Conservation (phyloP, 2,888 invertebrate species). For the Subacronicta megacephala region DNA sequence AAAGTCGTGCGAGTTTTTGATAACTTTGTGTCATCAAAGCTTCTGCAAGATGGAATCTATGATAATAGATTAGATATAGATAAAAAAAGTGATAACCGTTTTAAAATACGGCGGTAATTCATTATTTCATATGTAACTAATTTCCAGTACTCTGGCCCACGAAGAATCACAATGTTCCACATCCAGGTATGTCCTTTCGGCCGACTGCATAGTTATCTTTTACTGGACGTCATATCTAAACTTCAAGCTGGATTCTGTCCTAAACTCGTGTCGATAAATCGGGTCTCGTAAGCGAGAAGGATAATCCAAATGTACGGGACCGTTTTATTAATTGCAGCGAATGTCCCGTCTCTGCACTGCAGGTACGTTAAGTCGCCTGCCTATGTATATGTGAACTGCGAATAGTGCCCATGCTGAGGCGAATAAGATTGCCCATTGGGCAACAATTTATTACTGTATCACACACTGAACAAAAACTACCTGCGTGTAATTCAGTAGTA, state of each 20-base stretch:
- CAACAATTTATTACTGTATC: too few relatives aligned
- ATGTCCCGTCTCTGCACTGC: slow-evolving; percentile 47
- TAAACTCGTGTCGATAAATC: slow-evolving; percentile 64
- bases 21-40: too few relatives aligned
- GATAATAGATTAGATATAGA: too few relatives aligned
- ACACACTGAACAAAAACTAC: too few relatives aligned
- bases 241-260: slow-evolving; percentile 47
- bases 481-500: too few relatives aligned
- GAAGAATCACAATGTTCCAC: too few relatives aligned
- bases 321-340: slow-evolving; percentile 67
- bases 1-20: too few relatives aligned
- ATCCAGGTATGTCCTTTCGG: background rate
- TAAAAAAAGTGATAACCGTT: too few relatives aligned
- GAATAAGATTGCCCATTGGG: background rate
- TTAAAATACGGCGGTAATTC: too few relatives aligned
- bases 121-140: too few relatives aligned
- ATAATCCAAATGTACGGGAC: slow-evolving; percentile 60
- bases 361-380: slow-evolving; percentile 17
- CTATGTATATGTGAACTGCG: background rate
- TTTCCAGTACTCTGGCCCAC: too few relatives aligned
- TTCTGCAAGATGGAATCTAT: too few relatives aligned
- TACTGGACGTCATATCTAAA: slow-evolving; percentile 40
- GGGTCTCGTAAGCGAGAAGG: slow-evolving; percentile 60
- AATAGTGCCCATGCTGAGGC: background rate
- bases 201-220: slow-evolving; percentile 2